Evolutionary conservation across 2,797 vertebrate genomes (phyloP), one percentile per base, ranked within the genome.

Genomic region (Pteropus rufus): DNA sequence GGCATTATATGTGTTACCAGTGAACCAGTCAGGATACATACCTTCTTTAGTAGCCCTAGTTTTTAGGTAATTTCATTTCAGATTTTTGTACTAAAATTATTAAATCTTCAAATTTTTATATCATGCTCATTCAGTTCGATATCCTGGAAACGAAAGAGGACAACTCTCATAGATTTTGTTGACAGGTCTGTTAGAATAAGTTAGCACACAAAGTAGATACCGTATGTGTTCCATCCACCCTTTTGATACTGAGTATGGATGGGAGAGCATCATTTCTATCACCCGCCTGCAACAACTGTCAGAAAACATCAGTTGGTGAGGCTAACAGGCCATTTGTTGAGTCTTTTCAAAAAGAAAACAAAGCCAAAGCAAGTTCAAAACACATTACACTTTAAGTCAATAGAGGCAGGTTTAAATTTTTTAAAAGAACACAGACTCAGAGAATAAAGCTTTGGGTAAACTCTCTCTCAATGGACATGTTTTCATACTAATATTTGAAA

Each of bases 321-420:
- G 75, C 67, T 56, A 39, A 1, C 1, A 7, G 44, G 41, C 83
- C 67, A 62, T 72, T 69, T 94, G 39, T 54, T 46, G 39, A 65
- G 15, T 67, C 56, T 70, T 70, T 70, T 88, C 15, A n/a, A 44
- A 81, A 80, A 76, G 21, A 70, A 81, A 84, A 36, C 60, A 85
- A 91, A 95, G n/a, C 34, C 44, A n/a, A 86, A 67, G 19, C 64
- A 56, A n/a, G 29, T 80, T 79, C 86, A 91, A 86, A 87, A 69
- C 49, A 49, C 46, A 34, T 64, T 69, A 24, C 31, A 41, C 34
- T 76, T 70, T 62, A 83, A 86, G 58, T 76, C 69, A 75, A 49
- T n/a, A 83, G 54, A 91, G 36, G 7, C 19, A 86, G 75, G 5
- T 60, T 81, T 31, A 49, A 44, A 83, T 81, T 23, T 69, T 91